Evolutionary conservation across 2,797 vertebrate species (phyloP).

Genomic region (Melanotaenia trifasciata): DNA sequence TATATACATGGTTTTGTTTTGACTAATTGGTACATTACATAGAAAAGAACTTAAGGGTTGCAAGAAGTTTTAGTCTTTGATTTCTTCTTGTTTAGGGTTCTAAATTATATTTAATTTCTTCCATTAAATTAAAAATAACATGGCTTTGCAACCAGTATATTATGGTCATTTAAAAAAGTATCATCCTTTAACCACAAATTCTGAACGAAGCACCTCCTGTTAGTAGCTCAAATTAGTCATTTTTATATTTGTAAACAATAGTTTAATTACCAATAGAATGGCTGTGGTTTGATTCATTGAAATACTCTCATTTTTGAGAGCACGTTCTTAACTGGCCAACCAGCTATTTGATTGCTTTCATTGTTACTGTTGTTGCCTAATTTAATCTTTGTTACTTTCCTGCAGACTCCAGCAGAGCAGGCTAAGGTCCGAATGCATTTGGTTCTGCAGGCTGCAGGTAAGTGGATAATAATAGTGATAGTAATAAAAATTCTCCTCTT

Average conservation of each 20-base stretch:
- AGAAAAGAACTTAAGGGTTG: not conserved
- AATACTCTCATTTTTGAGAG: no score
- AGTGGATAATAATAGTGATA: slow-evolving; percentile 24
- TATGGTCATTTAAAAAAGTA: not conserved
- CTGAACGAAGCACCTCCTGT: not conserved
- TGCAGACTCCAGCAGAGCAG: slow-evolving; percentile 93
- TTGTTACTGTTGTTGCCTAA: slow-evolving; percentile 8
- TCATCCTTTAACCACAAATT: not conserved
- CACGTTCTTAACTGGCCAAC: no score
- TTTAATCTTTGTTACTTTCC: slow-evolving; percentile 49
- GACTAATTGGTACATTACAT: not conserved
- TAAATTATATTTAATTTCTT: not conserved
- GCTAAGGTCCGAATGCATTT: slow-evolving; percentile 94
- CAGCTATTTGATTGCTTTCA: not conserved
- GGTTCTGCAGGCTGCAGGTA: slow-evolving; percentile 95
- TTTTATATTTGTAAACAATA: not conserved
- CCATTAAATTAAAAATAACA: not conserved
- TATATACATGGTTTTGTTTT: not conserved
- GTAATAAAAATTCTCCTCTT: not conserved
- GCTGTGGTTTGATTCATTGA: not conserved
- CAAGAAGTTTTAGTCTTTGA: not conserved
- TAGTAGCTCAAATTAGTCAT: not conserved
- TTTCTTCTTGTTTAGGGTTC: no score
- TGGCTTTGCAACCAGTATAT: not conserved
- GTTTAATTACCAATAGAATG: not conserved